Base-by-base conservation (phyloP, 2,888 invertebrate genomes). In the Pammene aurita region DNA sequence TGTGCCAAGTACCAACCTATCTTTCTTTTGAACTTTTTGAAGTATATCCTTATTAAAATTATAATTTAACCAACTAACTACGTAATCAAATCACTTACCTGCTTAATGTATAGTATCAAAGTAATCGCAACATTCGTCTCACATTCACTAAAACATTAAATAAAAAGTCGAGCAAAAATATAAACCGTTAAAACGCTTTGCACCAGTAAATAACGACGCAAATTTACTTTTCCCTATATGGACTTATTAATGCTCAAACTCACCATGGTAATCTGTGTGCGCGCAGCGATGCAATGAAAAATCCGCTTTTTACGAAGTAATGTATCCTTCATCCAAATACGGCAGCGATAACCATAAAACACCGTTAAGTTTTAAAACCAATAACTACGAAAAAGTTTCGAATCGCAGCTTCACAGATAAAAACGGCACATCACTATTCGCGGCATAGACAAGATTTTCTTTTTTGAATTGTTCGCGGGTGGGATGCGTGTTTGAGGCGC, bases 401-500 rank as follows among this genome's bases (percentile, higher is more conserved):
- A 54, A 56, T 58, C 64, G 50, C 46, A 58, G 68, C 56, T 76
- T 78, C 74, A 67, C 67, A 62, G 55, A 56, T 48, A 71, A 72
- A 66, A 50, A n/a, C 34, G 64, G 72, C 79, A 81, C 81, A 78
- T 75, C 80, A 82, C 82, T 74, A 73, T 70, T 72, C 78, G 75
- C 71, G 62, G 69, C 71, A 72, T 73, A 67, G 74, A 72, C 55
- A 58, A 62, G 64, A 68, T 73, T 76, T 74, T 38, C 55, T 63
- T 72, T 73, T 77, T 69, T 65, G 75, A 76, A 76, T 76, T 76
- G 75, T 78, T 80, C 80, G 80, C 81, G 78, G 38, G 48, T 5
- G 38, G 72, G 75, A 74, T 75, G 83, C 90, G 90, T 88, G 88
- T 81, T 78, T 71, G 78, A 77, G 73, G 77, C 79, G 78, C 83